phyloP scores from a whole-genome alignment of 1,140 invertebrate species.

The Bilobella aurantiaca region DNA sequence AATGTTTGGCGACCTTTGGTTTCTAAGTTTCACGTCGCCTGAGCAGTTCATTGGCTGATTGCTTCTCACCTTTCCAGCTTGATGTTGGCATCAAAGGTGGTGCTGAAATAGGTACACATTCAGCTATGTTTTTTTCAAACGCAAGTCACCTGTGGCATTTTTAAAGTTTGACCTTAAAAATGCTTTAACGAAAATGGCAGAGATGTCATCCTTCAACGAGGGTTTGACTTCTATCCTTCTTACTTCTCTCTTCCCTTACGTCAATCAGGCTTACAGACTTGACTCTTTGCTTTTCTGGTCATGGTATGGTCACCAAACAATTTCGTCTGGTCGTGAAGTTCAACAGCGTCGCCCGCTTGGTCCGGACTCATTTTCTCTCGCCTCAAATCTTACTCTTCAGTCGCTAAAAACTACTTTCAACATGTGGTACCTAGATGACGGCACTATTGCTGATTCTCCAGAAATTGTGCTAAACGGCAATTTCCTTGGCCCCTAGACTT shows the following conservation, averaged over 20 bases:
- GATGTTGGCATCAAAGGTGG: background rate
- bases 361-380: slow-evolving; percentile 37
- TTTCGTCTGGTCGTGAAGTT: slow-evolving; percentile 30
- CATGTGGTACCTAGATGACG: slow-evolving; percentile 14
- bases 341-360: slow-evolving; percentile 38
- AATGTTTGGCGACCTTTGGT: background rate
- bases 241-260: slow-evolving; percentile 5
- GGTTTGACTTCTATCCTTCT: background rate
- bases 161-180: slow-evolving; percentile 4
- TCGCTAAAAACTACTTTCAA: slow-evolving; percentile 9
- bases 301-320: background rate
- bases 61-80: background rate
- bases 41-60: background rate
- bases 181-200: slow-evolving; percentile 9
- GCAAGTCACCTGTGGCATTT: background rate
- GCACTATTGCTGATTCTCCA: background rate
- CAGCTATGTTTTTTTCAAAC: background rate
- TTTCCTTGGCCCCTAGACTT: background rate
- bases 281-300: background rate
- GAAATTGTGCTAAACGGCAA: background rate
- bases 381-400: slow-evolving; percentile 33
- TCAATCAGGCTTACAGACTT: background rate
- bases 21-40: background rate
- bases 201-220: background rate
- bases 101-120: background rate